phyloP scores from a whole-genome alignment of 2,888 invertebrate genomes.

The Ophioninae sp. region DNA sequence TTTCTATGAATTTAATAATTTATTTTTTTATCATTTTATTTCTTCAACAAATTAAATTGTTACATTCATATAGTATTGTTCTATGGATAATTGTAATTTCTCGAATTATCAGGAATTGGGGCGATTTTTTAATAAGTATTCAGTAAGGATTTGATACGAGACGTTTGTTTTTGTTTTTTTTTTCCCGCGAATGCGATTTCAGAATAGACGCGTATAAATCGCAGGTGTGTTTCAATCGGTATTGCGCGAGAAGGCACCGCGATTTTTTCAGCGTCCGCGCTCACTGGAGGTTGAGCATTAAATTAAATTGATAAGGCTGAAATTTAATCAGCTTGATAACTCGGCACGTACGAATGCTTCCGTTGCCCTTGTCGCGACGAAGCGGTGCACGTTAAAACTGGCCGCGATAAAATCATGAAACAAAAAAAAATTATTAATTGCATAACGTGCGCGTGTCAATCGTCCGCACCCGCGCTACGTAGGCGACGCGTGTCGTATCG shows the following conservation, averaged over 20 bases:
- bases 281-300: constrained; percentile 1
- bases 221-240: neutral
- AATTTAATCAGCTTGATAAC: constrained; percentile 8
- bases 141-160: neutral
- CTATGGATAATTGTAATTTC: neutral
- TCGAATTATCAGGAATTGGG: too few relatives aligned
- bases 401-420: neutral
- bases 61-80: neutral
- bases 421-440: neutral
- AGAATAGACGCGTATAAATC: neutral
- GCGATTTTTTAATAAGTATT: too few relatives aligned
- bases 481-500: neutral
- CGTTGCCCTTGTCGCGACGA: neutral
- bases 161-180: constrained; percentile 12
- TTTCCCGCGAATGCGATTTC: neutral
- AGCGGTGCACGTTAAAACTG: neutral
- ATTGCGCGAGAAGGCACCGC: neutral
- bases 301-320: constrained; percentile 35
- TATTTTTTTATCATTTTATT: neutral
- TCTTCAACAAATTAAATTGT: neutral
- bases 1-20: too few relatives aligned
- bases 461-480: neutral
- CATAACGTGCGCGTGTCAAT: neutral
- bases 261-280: neutral
- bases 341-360: neutral